Conservation (phyloP, 2,888 invertebrate species). For the Meteorus cinctellus region DNA sequence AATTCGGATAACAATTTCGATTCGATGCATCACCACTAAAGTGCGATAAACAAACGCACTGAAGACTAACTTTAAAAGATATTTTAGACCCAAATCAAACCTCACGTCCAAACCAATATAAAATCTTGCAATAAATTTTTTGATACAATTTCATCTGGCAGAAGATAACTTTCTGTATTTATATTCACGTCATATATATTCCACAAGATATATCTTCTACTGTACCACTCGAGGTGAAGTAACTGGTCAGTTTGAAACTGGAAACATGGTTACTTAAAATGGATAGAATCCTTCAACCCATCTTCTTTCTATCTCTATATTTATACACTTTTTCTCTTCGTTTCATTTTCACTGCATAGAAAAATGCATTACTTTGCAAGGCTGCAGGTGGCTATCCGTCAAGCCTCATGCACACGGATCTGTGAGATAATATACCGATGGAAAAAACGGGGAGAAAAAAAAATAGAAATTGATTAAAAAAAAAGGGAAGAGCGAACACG, state of each 20-base stretch:
- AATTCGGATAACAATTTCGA: no score
- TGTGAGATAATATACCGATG: neutral
- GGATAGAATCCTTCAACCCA: slow-evolving; percentile 59
- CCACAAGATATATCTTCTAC: neutral
- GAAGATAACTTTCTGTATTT: neutral
- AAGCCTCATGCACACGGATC: slow-evolving; percentile 20
- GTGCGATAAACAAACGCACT: no score
- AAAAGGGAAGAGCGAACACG: slow-evolving; percentile 7
- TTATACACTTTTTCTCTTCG: slow-evolving; percentile 50
- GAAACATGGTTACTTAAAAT: slow-evolving; percentile 63
- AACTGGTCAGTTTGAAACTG: slow-evolving; percentile 27
- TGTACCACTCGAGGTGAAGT: slow-evolving; percentile 25
- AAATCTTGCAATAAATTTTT: neutral
- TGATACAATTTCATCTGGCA: neutral
- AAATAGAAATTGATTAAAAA: neutral
- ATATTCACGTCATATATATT: neutral
- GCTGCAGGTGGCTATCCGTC: slow-evolving; percentile 28
- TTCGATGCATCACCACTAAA: no score
- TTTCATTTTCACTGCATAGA: slow-evolving; percentile 24
- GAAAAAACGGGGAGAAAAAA: neutral
- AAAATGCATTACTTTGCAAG: slow-evolving; percentile 25
- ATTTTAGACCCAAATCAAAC: no score
- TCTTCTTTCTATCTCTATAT: slow-evolving; percentile 51
- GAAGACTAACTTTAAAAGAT: no score
- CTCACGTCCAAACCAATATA: neutral